Evolutionary conservation across 2,797 vertebrate species (phyloP), one percentile per base, ranked within the genome.

Genomic region (Ficedula albicollis): DNA sequence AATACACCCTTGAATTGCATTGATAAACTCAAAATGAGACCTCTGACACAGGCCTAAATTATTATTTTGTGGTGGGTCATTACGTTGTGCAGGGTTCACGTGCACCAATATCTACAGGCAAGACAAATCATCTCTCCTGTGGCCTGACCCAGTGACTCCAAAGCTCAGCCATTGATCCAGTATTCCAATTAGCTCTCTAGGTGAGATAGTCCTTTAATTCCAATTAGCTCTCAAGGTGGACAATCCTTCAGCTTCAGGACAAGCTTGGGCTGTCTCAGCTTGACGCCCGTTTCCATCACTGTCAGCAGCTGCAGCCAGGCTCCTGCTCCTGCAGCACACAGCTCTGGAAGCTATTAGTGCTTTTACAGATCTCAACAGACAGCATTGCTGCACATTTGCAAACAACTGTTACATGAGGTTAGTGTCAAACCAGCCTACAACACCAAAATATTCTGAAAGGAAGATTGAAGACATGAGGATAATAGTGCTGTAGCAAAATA

Each of bases 371-470:
- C 72, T 72, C 87, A 88, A 63, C 58, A 91, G 89, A 90, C 90
- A 92, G 74, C n/a, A 11, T 23, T 93, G 89, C 81, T 96, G 78
- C 88, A 93, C 87, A 84, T 96, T 94, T 93, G 56, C 81, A 96
- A 89, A 93, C 76, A 94, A 91, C 81, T 87, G 86, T 34, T 96
- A 49, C 36, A 11, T 27, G 39, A 15, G 77, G 91, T 95, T 68
- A 96, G 34, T 29, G 46, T 93, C 95, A 95, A 95, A 48, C 34
- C 39, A 91, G 80, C 32, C 26, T 17, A 49, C 58, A 51, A 93
- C 54, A 67, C 30, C 10, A 74, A 94, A 94, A 76, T 70, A 70
- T 83, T 93, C 72, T 58, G 72, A 84, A 56, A 81, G 46, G 26
- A 51, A 63, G 52, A 75, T 78, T 70, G 81, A 90, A 89, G 58